A percentile compares a stretch with the other conserved stretches of the same genome.
Conservation (phyloP, 1,140 invertebrate genomes). For the Contarinia nasturtii region DNA sequence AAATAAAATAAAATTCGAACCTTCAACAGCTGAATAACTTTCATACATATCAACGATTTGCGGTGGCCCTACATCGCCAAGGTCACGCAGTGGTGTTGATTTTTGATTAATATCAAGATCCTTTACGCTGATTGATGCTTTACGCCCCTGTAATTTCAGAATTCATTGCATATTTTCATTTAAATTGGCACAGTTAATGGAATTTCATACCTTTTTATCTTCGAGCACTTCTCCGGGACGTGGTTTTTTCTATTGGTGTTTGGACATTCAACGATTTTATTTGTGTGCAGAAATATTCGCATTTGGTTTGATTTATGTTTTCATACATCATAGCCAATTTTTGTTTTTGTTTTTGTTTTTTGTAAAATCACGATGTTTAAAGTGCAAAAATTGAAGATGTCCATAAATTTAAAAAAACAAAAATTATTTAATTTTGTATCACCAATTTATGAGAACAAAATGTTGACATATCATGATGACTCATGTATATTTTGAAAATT, state of each 20-base stretch:
- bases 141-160: constrained; percentile 65
- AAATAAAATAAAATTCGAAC: constrained; percentile 28
- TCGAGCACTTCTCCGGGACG: constrained; percentile 80
- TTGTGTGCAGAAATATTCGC: constrained; percentile 17
- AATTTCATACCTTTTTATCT: constrained; percentile 72
- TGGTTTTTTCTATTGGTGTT: constrained; percentile 47
- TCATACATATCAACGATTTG: constrained; percentile 76
- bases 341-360: constrained; percentile 4
- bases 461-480: no score
- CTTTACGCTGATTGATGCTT: constrained; percentile 64
- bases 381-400: neutral
- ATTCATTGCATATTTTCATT: neutral
- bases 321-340: constrained; percentile 2
- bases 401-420: no score
- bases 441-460: no score
- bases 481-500: no score
- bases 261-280: constrained; percentile 15
- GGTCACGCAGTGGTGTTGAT: constrained; percentile 60
- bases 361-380: constrained; percentile 9
- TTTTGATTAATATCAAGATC: constrained; percentile 82
- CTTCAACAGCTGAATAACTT: constrained; percentile 81
- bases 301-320: constrained; percentile 8
- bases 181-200: neutral
- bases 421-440: no score
- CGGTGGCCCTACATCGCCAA: constrained; percentile 60